These are phyloP conservation scores for Phaenicophaeus curvirostris DNA, from an alignment of 2,797 vertebrate genomes.

Conservation along the genomic window DNA sequence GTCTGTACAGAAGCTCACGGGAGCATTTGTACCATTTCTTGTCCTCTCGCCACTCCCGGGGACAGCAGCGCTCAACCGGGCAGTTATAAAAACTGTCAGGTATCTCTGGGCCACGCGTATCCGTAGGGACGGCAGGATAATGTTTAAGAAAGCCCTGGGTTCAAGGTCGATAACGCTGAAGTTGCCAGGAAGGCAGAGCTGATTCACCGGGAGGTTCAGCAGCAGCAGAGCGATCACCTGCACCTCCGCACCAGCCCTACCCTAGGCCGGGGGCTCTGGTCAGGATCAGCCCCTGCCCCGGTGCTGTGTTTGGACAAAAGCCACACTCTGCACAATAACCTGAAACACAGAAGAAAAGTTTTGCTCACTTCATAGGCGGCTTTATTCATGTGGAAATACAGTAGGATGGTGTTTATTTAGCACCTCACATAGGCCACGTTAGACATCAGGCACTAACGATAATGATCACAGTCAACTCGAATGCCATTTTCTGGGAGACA, in stretches of 20 bases:
- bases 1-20: neutral
- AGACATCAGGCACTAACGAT: neutral
- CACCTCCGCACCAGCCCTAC: neutral
- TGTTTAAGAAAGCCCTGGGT: rapidly evolving
- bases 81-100: neutral
- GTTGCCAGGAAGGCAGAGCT: neutral
- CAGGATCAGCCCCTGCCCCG: neutral
- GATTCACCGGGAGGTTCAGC: neutral
- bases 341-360: neutral
- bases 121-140: neutral
- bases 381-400: constrained; percentile 22
- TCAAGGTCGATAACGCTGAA: neutral
- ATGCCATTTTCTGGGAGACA: neutral
- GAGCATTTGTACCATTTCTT: neutral
- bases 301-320: neutral
- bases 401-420: neutral
- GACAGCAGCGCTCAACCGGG: neutral
- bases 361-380: neutral
- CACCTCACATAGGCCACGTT: neutral
- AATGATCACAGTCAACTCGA: neutral
- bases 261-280: rapidly evolving
- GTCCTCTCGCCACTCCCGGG: neutral
- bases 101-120: rapidly evolving
- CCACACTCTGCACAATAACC: neutral
- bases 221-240: neutral